Conservation (phyloP, 1,140 invertebrate genomes). For the Polyergus mexicanus region DNA sequence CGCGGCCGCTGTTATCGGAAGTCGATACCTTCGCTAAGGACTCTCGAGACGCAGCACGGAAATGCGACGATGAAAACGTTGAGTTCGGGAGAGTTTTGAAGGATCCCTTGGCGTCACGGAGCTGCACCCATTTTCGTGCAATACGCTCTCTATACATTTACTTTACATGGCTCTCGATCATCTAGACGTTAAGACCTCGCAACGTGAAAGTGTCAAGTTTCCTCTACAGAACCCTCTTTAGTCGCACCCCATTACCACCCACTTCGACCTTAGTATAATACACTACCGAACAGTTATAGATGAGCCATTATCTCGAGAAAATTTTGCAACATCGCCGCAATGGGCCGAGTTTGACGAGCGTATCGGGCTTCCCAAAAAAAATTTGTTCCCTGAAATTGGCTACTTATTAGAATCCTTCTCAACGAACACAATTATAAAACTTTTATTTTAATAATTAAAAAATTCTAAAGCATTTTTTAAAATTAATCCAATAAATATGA, state of each 20-base stretch:
- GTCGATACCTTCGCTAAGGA: conserved; percentile 55
- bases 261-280: conserved; percentile 45
- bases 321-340: conserved; percentile 49
- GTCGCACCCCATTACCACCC: not conserved
- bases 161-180: conserved; percentile 70
- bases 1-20: conserved; percentile 51
- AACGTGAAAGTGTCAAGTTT: conserved; percentile 46
- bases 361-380: conserved; percentile 19
- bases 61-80: conserved; percentile 57
- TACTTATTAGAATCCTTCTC: conserved; percentile 1
- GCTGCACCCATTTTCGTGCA: conserved; percentile 30
- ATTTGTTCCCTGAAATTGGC: not conserved
- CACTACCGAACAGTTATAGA: conserved; percentile 45
- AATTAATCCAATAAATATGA: not conserved
- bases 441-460: not conserved
- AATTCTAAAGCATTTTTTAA: not conserved
- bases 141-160: conserved; percentile 52
- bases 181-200: conserved; percentile 51
- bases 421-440: conserved; percentile 7
- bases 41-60: conserved; percentile 39
- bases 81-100: conserved; percentile 52
- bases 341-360: conserved; percentile 12
- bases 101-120: conserved; percentile 51
- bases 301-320: conserved; percentile 60
- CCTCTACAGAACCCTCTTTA: conserved; percentile 34